Percentiles rank a stretch among this genome's conserved stretches.
These are phyloP conservation scores for Cromileptes altivelis DNA, from an alignment of 2,113 vertebrate genomes.

Conservation along the genomic window DNA sequence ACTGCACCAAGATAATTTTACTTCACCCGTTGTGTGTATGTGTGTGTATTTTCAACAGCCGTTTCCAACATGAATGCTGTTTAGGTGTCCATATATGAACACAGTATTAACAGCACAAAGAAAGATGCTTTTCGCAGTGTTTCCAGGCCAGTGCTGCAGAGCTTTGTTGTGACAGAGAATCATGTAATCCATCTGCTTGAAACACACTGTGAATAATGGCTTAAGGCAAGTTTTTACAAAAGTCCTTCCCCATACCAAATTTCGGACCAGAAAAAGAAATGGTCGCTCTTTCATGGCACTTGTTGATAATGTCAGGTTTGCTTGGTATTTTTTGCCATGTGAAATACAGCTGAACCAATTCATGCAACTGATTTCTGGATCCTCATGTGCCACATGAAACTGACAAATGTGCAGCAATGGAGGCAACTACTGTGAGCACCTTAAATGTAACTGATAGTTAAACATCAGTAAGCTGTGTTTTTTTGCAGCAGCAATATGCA, in stretches of 20 bases:
- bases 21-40: conserved; percentile 45
- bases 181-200: conserved; percentile 49
- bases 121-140: conserved; percentile 28
- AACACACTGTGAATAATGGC: conserved; percentile 34
- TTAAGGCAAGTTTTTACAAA: conserved; percentile 49
- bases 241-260: conserved; percentile 28
- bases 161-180: conserved; percentile 45
- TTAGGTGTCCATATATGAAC: conserved; percentile 22
- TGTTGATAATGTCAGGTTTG: conserved; percentile 43
- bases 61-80: not conserved
- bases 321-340: not conserved
- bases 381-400: conserved; percentile 4
- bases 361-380: conserved; percentile 14
- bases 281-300: conserved; percentile 36
- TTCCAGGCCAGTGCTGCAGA: conserved; percentile 41
- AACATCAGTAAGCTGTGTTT: conserved; percentile 10
- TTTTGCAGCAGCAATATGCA: conserved; percentile 6
- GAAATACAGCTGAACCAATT: not conserved
- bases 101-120: conserved; percentile 11
- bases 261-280: conserved; percentile 29
- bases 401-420: not conserved
- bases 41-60: conserved; percentile 27
- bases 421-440: not conserved
- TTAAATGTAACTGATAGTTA: conserved; percentile 17
- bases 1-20: conserved; percentile 67